phyloP scores from a whole-genome alignment of 1,140 invertebrate species.

The Neotoxoptera formosana region DNA sequence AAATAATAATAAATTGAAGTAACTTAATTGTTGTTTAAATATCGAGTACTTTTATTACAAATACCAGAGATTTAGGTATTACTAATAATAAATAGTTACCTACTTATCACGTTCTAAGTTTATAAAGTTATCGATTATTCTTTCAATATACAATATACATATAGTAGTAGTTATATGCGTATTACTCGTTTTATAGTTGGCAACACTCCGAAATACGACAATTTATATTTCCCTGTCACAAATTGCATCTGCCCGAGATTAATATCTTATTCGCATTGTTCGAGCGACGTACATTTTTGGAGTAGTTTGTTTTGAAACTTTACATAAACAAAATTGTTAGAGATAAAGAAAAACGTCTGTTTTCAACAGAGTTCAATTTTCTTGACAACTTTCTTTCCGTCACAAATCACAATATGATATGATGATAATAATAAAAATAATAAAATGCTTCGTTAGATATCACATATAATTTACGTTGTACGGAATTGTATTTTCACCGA shows the following conservation, averaged over 20 bases:
- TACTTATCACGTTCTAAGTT: background rate
- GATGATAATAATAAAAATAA: background rate
- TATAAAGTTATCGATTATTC: background rate
- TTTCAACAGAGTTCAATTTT: slow-evolving; percentile 13
- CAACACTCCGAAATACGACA: background rate
- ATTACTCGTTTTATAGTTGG: background rate
- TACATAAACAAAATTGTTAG: background rate
- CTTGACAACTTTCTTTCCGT: background rate
- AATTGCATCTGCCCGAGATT: background rate
- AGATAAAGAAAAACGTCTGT: background rate
- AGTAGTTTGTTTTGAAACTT: slow-evolving; percentile 1
- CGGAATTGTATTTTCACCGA: background rate
- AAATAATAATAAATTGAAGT: too few species aligned
- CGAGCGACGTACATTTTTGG: background rate
- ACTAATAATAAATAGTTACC: too few species aligned
- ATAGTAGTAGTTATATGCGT: background rate
- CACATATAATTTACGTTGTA: background rate
- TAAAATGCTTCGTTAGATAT: background rate
- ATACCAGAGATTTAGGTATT: background rate
- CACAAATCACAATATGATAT: background rate
- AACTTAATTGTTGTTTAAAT: background rate
- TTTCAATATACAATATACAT: background rate
- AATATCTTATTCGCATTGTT: slow-evolving; percentile 10
- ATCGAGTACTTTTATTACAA: background rate
- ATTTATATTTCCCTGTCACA: background rate